Conservation (phyloP, 2,113 vertebrate genomes). For the Illadopsis cleaveri region DNA sequence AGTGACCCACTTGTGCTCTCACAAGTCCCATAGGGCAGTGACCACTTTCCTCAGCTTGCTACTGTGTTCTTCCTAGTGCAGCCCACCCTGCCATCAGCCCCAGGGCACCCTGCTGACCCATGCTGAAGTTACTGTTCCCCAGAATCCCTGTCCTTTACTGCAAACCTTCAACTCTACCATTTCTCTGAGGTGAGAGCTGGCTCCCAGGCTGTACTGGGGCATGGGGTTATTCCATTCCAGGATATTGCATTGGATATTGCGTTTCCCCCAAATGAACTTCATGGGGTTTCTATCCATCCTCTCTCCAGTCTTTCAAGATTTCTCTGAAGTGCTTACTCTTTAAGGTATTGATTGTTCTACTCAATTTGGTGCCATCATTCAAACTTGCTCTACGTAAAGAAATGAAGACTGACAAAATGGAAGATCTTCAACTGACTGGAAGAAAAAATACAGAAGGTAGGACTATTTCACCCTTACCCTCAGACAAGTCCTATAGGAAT, state of each 20-base stretch:
- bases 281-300: not conserved
- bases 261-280: not conserved
- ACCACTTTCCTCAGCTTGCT: not conserved
- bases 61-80: not conserved
- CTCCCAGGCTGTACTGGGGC: not conserved
- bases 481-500: fast-evolving
- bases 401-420: not conserved
- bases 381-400: not conserved
- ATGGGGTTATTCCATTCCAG: not conserved
- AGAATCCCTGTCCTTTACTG: not conserved
- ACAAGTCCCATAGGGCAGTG: not conserved
- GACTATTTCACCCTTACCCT: not conserved
- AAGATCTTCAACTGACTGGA: not conserved
- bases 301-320: not conserved
- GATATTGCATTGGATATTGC: not conserved
- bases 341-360: not conserved
- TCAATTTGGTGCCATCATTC: not conserved
- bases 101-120: not conserved
- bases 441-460: not conserved
- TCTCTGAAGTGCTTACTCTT: not conserved
- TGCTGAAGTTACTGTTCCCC: not conserved
- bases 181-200: not conserved
- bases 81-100: not conserved
- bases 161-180: fast-evolving
- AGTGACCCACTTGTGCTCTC: not conserved